Base-by-base conservation (phyloP, 2,888 invertebrate genomes). In the Brachynemurus nebulosus region DNA sequence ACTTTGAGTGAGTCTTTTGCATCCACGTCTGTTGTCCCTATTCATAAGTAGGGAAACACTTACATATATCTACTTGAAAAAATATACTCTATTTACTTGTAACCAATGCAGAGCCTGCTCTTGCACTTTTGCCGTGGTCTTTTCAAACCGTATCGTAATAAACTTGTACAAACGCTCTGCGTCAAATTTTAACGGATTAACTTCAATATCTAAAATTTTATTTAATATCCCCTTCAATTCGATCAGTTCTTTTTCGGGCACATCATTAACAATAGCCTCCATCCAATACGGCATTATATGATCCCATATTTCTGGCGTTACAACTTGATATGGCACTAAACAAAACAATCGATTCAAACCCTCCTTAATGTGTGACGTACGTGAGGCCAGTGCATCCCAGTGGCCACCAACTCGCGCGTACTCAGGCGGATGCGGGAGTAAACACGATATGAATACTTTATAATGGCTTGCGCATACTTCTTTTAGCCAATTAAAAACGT, bases 231-330 rank as follows among this genome's bases (percentile, higher is more conserved):
- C 80, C 64, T 89, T 85, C 12, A 93, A 64, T 58, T 92, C 90
- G 40, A 74, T 68, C 35, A 90, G 67, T 57, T 91, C 93, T 61
- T 89, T 85, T 61, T 90, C 86, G 0, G 88, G 86, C 0, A 91
- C 88, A 59, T 91, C 90, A 48, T 85, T 84, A 41, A 88, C 88
- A 52, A 98, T 90, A 1, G 95, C 91, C 64, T 96, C 95, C 83
- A 98, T 85, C 98, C 98, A 98, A 55, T 90, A 86, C 0, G 98
- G 97, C 91, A 98, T 98, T 17, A 98, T 91, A 61, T 85, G 85
- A 61, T 95, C 90, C 98, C 98, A 98, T 45, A 93, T 90, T 57
- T 93, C 90, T 51, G 88, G 82, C 0, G 91, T 90, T 51, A 99
- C 89, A 19, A 98, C 86, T 55, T 97, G 96, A 62, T 98, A 98